Percentiles rank a stretch among this genome's conserved stretches.
These are phyloP conservation scores for Diabrotica virgifera DNA, from an alignment of 1,140 invertebrate genomes.

Conservation along the genomic window DNA sequence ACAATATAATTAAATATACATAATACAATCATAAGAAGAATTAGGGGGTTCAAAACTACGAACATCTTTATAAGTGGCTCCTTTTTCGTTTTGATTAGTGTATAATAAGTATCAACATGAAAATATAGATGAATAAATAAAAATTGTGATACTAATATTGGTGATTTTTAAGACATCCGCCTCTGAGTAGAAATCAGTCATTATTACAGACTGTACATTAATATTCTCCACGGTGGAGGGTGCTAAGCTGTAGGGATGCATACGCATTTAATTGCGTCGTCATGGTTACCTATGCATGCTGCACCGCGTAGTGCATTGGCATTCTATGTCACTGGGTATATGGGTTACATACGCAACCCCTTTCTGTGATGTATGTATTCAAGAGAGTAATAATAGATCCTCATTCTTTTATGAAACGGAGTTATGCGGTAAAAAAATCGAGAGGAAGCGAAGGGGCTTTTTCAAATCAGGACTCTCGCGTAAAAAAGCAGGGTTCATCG, in stretches of 20 bases:
- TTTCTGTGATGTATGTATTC: constrained; percentile 9
- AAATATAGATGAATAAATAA: too few species aligned
- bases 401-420: background rate
- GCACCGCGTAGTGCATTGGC: constrained; percentile 7
- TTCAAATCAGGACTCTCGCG: background rate
- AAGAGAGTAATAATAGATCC: background rate
- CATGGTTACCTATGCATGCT: constrained; percentile 16
- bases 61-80: too few species aligned
- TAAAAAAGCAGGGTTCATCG: background rate
- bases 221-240: constrained; percentile 4
- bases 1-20: too few species aligned
- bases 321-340: constrained; percentile 20
- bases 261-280: constrained; percentile 18
- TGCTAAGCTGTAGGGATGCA: constrained; percentile 15
- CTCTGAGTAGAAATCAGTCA: background rate
- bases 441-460: background rate
- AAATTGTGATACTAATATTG: background rate
- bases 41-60: too few species aligned
- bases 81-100: too few species aligned
- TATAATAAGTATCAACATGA: too few species aligned
- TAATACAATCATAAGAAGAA: too few species aligned
- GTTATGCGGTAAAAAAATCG: background rate
- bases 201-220: constrained; percentile 19
- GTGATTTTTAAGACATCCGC: background rate
- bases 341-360: constrained; percentile 13